Conservation (phyloP, 2,888 invertebrate genomes). For the Herminia tarsipennalis region DNA sequence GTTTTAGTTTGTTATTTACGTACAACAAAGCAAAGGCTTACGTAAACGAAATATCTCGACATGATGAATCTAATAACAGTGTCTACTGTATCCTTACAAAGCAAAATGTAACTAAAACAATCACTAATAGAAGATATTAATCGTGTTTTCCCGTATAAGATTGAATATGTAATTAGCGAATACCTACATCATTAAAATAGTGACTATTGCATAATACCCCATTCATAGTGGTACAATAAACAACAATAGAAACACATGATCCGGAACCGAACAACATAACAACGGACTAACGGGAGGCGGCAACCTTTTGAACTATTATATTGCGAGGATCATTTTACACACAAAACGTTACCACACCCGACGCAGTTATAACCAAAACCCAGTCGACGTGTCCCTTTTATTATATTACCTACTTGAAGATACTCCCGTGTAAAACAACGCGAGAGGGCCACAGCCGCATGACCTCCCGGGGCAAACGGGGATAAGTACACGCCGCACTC, state of each 20-base stretch:
- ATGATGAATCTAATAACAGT: too few relatives aligned
- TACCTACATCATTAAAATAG: constrained; percentile 6
- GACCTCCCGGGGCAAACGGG: constrained; percentile 82
- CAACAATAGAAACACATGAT: constrained; percentile 45
- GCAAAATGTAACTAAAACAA: too few relatives aligned
- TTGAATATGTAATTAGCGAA: not conserved
- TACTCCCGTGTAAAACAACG: constrained; percentile 64
- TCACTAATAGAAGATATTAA: too few relatives aligned
- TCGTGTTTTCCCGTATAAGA: too few relatives aligned
- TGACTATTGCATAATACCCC: not conserved
- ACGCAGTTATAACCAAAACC: constrained; percentile 53
- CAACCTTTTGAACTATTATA: constrained; percentile 48
- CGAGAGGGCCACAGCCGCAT: constrained; percentile 69
- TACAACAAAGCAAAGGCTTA: not conserved
- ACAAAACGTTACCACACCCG: constrained; percentile 51
- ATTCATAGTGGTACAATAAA: constrained; percentile 13
- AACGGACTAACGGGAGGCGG: constrained; percentile 40
- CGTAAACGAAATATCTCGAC: not conserved
- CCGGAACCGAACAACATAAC: constrained; percentile 43
- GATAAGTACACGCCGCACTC: constrained; percentile 81
- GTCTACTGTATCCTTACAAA: too few relatives aligned
- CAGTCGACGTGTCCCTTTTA: constrained; percentile 65
- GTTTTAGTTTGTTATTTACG: too few relatives aligned
- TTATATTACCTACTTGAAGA: constrained; percentile 65
- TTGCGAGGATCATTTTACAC: constrained; percentile 52